Base-by-base conservation (phyloP, 2,888 invertebrate species). In the Cerastis leucographa region DNA sequence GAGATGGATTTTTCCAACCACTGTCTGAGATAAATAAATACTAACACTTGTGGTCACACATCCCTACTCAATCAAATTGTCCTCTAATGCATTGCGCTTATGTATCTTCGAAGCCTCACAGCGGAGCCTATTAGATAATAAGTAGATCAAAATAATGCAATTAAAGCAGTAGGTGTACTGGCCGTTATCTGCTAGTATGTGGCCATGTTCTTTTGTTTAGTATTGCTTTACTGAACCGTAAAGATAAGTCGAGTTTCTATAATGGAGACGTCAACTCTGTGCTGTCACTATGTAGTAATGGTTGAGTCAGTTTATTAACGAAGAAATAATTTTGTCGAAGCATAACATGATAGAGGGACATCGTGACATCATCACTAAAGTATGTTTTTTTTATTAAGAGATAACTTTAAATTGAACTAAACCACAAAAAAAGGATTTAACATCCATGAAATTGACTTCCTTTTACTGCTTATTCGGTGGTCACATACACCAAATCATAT, bases 71-170 rank as follows among this genome's bases (percentile, higher is more conserved):
- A 74, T 85, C 25, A 81, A n/a, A 59, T 85, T 1, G 29, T 54
- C 12, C 25, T 70, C 42, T 61, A 81, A 81, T 81, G 65, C 73
- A 73, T 35, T n/a, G 56, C n/a, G 59, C 46, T 77, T 74, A 85
- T 85, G 78, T 82, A 56, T 77, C 54, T 64, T 71, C 54, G 68
- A 83, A 86, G 77, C 77, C 77, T 40, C 86, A 83, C 77, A 86
- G 84, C 35, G 71, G 71, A 80, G 62, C 81, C 71, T 70, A 83
- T 83, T 74, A 68, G 59, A 62, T 73, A 73, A 74, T 72, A 73
- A 83, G 68, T 80, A 83, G 77, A 86, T 86, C 71, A 29, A 67
- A 83, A 72, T 80, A 84, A 78, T 84, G 71, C 71, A 80, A 84
- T 84, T 86, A 74, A 78, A 59, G 64, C 19, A 29, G 2, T 49